Evolutionary conservation across 2,113 vertebrate genomes (phyloP).

Genomic region (Monopterus albus): DNA sequence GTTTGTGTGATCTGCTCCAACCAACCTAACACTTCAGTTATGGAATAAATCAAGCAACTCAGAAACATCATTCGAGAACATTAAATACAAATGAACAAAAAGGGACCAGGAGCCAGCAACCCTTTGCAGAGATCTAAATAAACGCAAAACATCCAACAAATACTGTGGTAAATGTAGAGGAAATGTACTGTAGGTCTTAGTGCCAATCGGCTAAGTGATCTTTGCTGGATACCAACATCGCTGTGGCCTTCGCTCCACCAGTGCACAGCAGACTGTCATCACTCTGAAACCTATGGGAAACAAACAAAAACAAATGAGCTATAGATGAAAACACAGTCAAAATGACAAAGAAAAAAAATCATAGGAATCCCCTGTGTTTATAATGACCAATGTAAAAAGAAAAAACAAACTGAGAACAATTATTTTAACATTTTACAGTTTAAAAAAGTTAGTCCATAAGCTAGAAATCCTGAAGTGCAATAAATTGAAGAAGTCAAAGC

Average conservation of each 20-base stretch:
- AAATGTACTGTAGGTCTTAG: slow-evolving; percentile 52
- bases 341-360: slow-evolving; percentile 15
- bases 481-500: slow-evolving; percentile 68
- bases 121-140: slow-evolving; percentile 43
- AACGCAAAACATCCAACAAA: slow-evolving; percentile 57
- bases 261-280: slow-evolving; percentile 82
- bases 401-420: slow-evolving; percentile 53
- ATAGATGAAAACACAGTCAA: slow-evolving; percentile 11
- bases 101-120: slow-evolving; percentile 13
- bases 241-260: slow-evolving; percentile 71
- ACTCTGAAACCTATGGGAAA: slow-evolving; percentile 87
- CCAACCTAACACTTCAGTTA: slow-evolving; percentile 26
- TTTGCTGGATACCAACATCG: slow-evolving; percentile 67
- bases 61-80: slow-evolving; percentile 49
- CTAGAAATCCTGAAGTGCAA: slow-evolving; percentile 78
- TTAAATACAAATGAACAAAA: slow-evolving; percentile 52
- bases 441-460: slow-evolving; percentile 76
- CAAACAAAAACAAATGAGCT: slow-evolving; percentile 78
- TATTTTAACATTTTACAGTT: slow-evolving; percentile 73
- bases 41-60: slow-evolving; percentile 38
- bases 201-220: slow-evolving; percentile 59
- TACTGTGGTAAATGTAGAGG: slow-evolving; percentile 53
- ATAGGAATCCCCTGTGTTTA: slow-evolving; percentile 76
- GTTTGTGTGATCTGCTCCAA: slow-evolving; percentile 39
- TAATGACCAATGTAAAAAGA: slow-evolving; percentile 52